Base-by-base conservation (phyloP, 2,888 invertebrate species). In the Drosophila anomelani region DNA sequence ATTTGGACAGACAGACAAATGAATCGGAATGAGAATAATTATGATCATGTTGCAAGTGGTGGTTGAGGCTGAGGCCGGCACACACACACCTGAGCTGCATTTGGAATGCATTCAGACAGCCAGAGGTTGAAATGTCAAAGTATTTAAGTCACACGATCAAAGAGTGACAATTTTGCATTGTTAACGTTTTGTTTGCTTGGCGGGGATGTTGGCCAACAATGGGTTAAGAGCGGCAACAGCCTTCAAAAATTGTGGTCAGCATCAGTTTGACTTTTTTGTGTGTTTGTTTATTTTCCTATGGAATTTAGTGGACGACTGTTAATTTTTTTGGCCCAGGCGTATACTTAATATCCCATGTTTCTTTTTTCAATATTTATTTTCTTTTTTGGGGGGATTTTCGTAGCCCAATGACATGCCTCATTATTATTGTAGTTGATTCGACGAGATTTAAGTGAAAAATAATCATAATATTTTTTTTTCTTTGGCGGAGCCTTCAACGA, bases 241-340 rank as follows among this genome's bases (percentile, higher is more conserved):
- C 84, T 79, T 83, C 79, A 77, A 77, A 39, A 49, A 58, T 51
- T 81, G 75, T 71, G 79, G 75, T 78, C 58, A 73, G 44, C 46
- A 13, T 34, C 12, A 12, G 29, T 29, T 6, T 15, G 44, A 9
- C 13, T 15, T 44, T 23, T 23, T 44, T 20, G 0, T 0, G 23
- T 32, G 34, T 63, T 15, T 66, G 67, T 59, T 59, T 77, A 49
- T 83, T 86, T 80, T 67, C 59, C 60, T 75, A 66, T 67, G 80
- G 86, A 86, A 86, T 86, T 83, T 78, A 75, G 81, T 82, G 73
- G 57, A 72, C 63, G 72, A 23, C 81, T 86, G 84, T 76, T 86
- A 78, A 82, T 82, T 83, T 73, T 74, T 83, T 73, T 69, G 72
- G 55, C 59, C 72, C 69, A 60, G 9, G 10, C 66, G 58, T 44